Evolutionary conservation across 2,797 vertebrate genomes (phyloP).

Genomic region (Bradypus variegatus): DNA sequence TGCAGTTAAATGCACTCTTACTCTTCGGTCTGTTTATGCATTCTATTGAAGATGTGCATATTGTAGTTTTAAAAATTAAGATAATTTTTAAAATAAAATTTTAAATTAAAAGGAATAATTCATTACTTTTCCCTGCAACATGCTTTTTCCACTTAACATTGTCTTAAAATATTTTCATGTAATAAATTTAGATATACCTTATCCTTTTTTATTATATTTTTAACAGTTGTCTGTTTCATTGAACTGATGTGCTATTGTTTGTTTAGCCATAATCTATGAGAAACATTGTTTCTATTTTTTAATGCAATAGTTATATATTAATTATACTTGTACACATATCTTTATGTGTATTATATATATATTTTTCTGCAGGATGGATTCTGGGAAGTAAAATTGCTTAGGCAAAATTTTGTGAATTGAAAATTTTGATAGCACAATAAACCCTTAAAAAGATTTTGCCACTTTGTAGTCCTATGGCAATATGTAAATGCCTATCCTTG

Average conservation of each 20-base stretch:
- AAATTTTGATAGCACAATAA: slow-evolving; percentile 24
- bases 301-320: not conserved
- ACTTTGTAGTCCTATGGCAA: not conserved
- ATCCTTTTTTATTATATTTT: not conserved
- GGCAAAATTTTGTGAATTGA: not conserved
- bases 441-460: not conserved
- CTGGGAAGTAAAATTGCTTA: not conserved
- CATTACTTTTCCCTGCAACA: not conserved
- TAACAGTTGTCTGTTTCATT: slow-evolving; percentile 17
- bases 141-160: not conserved
- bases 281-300: not conserved
- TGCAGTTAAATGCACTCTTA: not conserved
- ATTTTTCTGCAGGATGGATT: not conserved
- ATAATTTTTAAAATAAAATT: too few relatives aligned
- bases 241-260: not conserved
- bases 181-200: not conserved
- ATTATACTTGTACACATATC: not conserved
- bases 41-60: not conserved
- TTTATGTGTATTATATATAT: not conserved
- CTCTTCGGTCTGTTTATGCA: not conserved
- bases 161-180: slow-evolving; percentile 16
- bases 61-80: not conserved
- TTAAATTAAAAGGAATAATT: not conserved
- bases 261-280: not conserved
- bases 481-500: not conserved